These are phyloP conservation scores for Laticauda colubrina DNA, from an alignment of 2,113 vertebrate genomes.

Conservation along the genomic window DNA sequence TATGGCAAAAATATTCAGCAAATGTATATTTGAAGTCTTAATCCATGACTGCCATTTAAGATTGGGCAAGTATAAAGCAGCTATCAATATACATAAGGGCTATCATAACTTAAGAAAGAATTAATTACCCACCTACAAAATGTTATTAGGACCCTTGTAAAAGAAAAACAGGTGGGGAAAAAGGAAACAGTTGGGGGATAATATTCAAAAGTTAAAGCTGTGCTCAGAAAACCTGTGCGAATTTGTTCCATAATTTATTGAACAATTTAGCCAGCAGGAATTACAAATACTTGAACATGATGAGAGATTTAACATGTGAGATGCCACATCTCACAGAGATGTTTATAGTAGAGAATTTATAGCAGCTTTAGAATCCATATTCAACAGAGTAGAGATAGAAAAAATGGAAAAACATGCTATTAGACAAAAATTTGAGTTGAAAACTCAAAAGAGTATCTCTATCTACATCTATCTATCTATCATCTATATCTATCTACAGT, in stretches of 20 bases:
- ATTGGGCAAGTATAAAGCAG: neutral
- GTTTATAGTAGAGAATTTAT: neutral
- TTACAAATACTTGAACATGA: neutral
- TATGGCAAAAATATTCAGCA: neutral
- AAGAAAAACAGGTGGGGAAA: neutral
- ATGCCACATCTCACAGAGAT: neutral
- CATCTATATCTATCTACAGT: too few relatives aligned
- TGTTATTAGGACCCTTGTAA: neutral
- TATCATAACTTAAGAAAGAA: neutral
- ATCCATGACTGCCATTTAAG: neutral
- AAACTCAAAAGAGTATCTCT: neutral
- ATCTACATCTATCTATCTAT: too few relatives aligned
- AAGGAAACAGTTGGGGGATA: neutral
- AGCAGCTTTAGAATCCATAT: neutral
- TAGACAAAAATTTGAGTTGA: neutral
- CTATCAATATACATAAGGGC: neutral
- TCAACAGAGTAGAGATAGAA: neutral
- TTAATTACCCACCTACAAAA: neutral
- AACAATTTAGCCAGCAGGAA: neutral
- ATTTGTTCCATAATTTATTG: neutral
- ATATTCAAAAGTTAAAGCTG: neutral
- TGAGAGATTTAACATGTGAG: neutral
- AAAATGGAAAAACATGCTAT: neutral
- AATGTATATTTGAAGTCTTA: neutral
- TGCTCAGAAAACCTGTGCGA: neutral